Evolutionary conservation across 2,888 invertebrate genomes (phyloP).

Genomic region (Ophonus ardosiacus): DNA sequence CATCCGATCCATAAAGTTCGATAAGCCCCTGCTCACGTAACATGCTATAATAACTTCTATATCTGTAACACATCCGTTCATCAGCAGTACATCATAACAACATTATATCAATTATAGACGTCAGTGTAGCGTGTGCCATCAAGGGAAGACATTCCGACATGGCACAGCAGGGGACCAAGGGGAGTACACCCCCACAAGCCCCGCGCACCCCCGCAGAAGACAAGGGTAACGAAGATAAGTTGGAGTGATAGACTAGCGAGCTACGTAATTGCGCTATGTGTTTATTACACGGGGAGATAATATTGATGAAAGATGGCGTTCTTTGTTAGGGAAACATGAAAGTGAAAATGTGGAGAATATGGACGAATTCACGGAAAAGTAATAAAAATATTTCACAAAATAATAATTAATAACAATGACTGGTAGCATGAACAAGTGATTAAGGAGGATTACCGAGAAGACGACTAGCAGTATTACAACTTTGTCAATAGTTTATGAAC

Average conservation of each 20-base stretch:
- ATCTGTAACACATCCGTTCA: slow-evolving; percentile 30
- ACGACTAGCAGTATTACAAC: no score
- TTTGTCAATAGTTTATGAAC: no score
- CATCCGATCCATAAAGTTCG: slow-evolving; percentile 2
- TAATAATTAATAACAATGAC: no score
- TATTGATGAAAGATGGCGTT: slow-evolving; percentile 13
- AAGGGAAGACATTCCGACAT: slow-evolving; percentile 29
- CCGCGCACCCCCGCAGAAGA: slow-evolving; percentile 8
- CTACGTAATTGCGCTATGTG: slow-evolving; percentile 59
- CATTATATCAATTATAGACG: slow-evolving; percentile 61
- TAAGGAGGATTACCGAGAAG: no score
- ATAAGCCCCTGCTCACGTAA: slow-evolving; percentile 11
- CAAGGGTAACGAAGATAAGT: slow-evolving; percentile 51
- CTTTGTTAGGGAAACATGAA: background rate
- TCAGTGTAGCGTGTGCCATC: slow-evolving; percentile 28
- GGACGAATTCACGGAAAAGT: background rate
- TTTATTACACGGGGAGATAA: slow-evolving; percentile 56
- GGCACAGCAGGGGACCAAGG: slow-evolving; percentile 13
- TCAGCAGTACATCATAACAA: slow-evolving; percentile 52
- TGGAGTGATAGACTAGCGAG: slow-evolving; percentile 48
- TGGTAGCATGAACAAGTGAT: no score
- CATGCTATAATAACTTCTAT: slow-evolving; percentile 13
- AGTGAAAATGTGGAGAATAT: background rate
- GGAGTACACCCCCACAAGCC: slow-evolving; percentile 3
- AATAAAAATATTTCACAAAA: no score